phyloP scores from a whole-genome alignment of 2,888 invertebrate genomes.

The Bimastos eiseni region DNA sequence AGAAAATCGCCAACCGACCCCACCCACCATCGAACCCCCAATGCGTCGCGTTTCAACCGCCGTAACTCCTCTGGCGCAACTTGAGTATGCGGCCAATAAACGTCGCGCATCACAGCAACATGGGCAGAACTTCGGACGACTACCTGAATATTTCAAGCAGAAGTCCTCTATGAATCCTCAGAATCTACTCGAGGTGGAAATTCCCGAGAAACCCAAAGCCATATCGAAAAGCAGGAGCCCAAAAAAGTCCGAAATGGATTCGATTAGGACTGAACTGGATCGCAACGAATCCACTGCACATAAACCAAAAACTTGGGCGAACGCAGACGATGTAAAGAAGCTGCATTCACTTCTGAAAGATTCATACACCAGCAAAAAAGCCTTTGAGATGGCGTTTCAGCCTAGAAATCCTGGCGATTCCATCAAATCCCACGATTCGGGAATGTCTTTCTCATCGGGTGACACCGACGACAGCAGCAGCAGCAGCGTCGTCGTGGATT shows the following conservation, averaged over 20 bases:
- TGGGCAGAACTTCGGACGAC: neutral
- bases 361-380: neutral
- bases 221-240: neutral
- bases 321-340: neutral
- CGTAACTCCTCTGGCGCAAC: neutral
- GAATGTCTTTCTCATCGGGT: neutral
- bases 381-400: conserved; percentile 8
- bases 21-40: neutral
- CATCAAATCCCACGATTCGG: neutral
- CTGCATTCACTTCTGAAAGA: neutral
- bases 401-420: neutral
- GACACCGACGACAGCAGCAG: neutral
- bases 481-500: neutral
- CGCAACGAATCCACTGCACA: neutral
- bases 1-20: neutral
- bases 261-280: neutral
- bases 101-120: neutral
- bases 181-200: neutral
- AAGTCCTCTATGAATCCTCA: neutral
- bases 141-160: neutral
- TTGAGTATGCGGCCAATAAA: neutral
- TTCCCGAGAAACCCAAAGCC: neutral
- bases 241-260: neutral
- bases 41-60: conserved; percentile 16
- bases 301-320: neutral